Conservation (phyloP, 2,113 vertebrate species). For the Sterna hirundo region DNA sequence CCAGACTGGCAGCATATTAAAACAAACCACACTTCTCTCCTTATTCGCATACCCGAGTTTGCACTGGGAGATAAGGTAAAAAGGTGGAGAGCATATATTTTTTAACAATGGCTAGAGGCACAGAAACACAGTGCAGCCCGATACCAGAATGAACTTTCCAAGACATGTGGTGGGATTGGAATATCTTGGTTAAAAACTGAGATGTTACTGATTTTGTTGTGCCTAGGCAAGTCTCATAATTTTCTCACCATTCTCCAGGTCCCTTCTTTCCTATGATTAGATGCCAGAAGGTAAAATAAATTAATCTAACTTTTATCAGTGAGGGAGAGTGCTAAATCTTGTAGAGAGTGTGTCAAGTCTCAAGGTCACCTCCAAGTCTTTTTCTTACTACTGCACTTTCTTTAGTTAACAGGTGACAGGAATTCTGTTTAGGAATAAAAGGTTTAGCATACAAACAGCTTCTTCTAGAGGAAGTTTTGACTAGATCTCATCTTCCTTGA, state of each 20-base stretch:
- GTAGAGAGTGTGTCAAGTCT: neutral
- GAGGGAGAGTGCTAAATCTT: neutral
- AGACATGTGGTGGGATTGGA: neutral
- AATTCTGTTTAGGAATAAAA: neutral
- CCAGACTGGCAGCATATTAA: neutral
- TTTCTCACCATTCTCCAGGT: neutral
- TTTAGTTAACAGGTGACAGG: neutral
- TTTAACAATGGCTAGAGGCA: neutral
- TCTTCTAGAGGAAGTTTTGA: conserved; percentile 9
- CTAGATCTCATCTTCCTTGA: neutral
- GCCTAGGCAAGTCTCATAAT: neutral
- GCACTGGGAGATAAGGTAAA: neutral
- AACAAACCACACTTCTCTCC: neutral
- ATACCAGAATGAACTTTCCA: neutral
- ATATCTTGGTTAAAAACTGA: neutral
- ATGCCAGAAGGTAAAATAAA: neutral
- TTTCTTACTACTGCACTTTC: neutral
- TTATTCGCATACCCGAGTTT: neutral
- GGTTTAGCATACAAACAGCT: neutral
- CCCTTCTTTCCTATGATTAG: neutral
- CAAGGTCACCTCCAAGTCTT: neutral
- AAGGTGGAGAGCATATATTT: neutral
- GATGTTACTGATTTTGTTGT: neutral
- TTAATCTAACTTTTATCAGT: neutral
- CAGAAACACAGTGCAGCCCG: neutral